Conservation (phyloP, 1,140 invertebrate genomes). For the Calliphora vicina region DNA sequence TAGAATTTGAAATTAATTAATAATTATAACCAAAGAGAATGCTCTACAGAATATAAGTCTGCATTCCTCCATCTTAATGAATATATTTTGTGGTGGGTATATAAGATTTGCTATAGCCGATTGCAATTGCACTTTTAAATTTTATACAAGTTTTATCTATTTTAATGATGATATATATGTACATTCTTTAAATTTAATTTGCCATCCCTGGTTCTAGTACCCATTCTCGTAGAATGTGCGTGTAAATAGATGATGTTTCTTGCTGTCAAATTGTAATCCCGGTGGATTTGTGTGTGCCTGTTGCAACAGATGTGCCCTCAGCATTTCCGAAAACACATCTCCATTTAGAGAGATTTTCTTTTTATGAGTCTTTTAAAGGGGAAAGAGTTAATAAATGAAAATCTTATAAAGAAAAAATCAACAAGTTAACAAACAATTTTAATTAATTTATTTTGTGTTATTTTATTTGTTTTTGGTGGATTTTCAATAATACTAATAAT, state of each 20-base stretch:
- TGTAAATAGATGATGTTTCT: constrained; percentile 5
- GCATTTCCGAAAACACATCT: neutral
- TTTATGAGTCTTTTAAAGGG: neutral
- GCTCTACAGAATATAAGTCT: no score
- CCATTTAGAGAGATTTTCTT: neutral
- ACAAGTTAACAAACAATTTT: neutral
- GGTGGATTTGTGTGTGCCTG: constrained; percentile 1
- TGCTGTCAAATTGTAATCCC: constrained; percentile 19
- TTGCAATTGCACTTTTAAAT: no score
- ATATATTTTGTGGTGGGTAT: no score
- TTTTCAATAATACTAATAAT: neutral
- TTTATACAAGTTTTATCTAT: no score
- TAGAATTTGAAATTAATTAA: no score
- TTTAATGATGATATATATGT: no score
- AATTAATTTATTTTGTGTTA: constrained; percentile 18
- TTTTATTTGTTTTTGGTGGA: neutral
- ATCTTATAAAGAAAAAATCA: constrained; percentile 16
- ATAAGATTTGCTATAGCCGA: no score
- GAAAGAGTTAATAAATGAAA: constrained; percentile 6
- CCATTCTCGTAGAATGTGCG: neutral
- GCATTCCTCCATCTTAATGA: no score
- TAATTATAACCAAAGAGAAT: no score
- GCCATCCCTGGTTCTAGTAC: neutral
- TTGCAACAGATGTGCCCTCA: constrained; percentile 19
- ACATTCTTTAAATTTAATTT: no score